A percentile compares a stretch with the other conserved stretches of the same genome.
Evolutionary conservation across 2,797 vertebrate genomes (phyloP).

Genomic region (Cottoperca gobio): DNA sequence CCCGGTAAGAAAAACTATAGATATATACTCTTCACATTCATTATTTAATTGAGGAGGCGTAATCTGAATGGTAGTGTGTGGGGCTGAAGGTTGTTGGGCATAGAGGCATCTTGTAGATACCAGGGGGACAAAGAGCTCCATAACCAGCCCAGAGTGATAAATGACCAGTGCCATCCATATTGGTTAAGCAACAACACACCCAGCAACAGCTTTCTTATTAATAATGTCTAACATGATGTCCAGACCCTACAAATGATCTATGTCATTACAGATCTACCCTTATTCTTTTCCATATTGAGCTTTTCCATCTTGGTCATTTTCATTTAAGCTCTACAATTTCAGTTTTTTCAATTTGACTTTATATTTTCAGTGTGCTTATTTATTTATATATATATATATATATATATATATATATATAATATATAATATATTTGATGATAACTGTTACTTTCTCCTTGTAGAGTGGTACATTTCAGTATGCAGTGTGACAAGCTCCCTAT

Average conservation of each 20-base stretch:
- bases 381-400: too few relatives aligned
- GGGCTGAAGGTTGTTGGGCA: too few relatives aligned
- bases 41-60: too few relatives aligned
- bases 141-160: too few relatives aligned
- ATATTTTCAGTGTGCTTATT: neutral
- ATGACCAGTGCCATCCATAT: too few relatives aligned
- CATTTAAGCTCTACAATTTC: neutral
- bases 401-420: too few relatives aligned
- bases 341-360: neutral
- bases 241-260: neutral
- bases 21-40: too few relatives aligned
- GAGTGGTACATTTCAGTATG: neutral
- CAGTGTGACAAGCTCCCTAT: constrained; percentile 11
- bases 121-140: too few relatives aligned
- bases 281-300: neutral
- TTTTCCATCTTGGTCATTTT: neutral
- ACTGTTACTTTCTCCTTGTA: neutral
- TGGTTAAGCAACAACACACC: neutral
- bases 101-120: too few relatives aligned
- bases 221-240: neutral
- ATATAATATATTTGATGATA: too few relatives aligned
- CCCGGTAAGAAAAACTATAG: too few relatives aligned
- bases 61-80: too few relatives aligned
- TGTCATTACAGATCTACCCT: neutral
- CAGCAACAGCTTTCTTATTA: neutral